These are phyloP conservation scores for Silurus asotus DNA, from an alignment of 2,113 vertebrate species.

Conservation along the genomic window DNA sequence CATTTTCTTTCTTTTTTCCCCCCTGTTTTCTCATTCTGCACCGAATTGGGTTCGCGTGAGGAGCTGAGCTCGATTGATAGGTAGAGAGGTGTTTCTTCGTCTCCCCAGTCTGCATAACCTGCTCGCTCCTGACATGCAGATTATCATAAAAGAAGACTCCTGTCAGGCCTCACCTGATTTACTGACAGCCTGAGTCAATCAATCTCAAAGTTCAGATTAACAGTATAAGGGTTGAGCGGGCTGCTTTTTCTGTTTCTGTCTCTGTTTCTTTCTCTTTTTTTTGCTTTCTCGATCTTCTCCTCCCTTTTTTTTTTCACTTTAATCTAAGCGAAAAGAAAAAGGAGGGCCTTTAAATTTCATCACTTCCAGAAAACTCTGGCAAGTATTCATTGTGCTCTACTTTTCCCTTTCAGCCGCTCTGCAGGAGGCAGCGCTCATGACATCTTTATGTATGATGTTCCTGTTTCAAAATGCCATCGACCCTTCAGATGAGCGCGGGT, in stretches of 20 bases:
- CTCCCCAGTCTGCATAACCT: conserved; percentile 51
- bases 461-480: conserved; percentile 83
- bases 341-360: conserved; percentile 80
- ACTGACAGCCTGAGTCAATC: conserved; percentile 65
- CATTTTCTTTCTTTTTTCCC: conserved; percentile 46
- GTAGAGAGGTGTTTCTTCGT: conserved; percentile 47
- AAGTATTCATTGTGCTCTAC: conserved; percentile 76
- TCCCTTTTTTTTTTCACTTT: conserved; percentile 61
- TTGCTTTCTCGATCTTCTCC: conserved; percentile 39
- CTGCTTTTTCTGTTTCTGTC: conserved; percentile 48
- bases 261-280: conserved; percentile 19
- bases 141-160: conserved; percentile 72
- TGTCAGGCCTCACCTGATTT: conserved; percentile 64
- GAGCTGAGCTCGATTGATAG: conserved; percentile 61
- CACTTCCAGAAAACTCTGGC: conserved; percentile 75
- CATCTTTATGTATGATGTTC: conserved; percentile 84
- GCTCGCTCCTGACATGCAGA: conserved; percentile 61
- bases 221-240: conserved; percentile 60
- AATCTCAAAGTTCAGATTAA: conserved; percentile 72
- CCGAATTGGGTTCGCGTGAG: conserved; percentile 56
- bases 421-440: conserved; percentile 78
- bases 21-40: conserved; percentile 57
- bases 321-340: conserved; percentile 77
- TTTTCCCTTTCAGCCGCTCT: conserved; percentile 78
- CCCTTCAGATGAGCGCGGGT: conserved; percentile 81